phyloP scores from a whole-genome alignment of 2,888 invertebrate genomes.

The Zaprionus bogoriensis region DNA sequence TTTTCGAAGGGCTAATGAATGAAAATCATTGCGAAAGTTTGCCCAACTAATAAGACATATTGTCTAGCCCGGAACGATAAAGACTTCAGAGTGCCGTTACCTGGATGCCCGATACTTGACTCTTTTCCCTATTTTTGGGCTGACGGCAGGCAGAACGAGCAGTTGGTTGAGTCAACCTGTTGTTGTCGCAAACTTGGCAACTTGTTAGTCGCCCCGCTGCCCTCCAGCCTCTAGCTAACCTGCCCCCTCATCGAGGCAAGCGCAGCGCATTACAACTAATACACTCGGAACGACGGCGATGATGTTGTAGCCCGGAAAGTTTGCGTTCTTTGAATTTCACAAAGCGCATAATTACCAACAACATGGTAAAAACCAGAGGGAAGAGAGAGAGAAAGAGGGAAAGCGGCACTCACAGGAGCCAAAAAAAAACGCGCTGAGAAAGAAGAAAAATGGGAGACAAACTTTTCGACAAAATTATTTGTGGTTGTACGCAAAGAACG shows the following conservation, averaged over 20 bases:
- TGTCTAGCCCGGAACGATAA: conserved; percentile 44
- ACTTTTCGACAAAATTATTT: conserved; percentile 73
- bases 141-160: too few species aligned
- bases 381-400: conserved; percentile 9
- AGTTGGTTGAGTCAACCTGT: conserved; percentile 31
- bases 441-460: conserved; percentile 50
- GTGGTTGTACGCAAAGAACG: conserved; percentile 47
- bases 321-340: conserved; percentile 63
- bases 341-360: conserved; percentile 76
- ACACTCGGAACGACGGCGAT: conserved; percentile 67
- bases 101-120: background rate
- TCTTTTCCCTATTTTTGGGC: conserved; percentile 1
- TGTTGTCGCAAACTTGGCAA: conserved; percentile 67
- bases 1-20: conserved; percentile 49
- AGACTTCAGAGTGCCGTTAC: conserved; percentile 4
- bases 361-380: conserved; percentile 46
- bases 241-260: conserved; percentile 56
- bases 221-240: background rate
- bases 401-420: background rate
- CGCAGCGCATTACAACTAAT: conserved; percentile 71
- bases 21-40: conserved; percentile 64
- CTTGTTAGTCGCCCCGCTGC: conserved; percentile 43
- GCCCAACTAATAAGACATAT: conserved; percentile 66
- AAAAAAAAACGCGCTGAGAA: conserved; percentile 10
- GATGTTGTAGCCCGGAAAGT: conserved; percentile 65